Base-by-base conservation (phyloP, 2,113 vertebrate species). In the Platysteira castanea region DNA sequence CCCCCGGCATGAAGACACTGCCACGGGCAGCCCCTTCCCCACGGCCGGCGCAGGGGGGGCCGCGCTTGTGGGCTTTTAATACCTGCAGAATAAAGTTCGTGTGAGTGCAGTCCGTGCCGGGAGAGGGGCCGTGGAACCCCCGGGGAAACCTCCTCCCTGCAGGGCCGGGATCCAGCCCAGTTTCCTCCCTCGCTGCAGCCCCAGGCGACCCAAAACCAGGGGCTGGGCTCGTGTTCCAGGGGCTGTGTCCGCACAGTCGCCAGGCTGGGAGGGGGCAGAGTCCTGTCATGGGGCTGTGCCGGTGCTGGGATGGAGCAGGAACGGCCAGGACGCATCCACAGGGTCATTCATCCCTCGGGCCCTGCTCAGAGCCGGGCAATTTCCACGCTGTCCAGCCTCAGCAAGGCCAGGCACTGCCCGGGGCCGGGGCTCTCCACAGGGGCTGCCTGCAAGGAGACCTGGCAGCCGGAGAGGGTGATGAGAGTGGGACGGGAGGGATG, bases 21-120 rank as follows among this genome's bases (percentile, higher is more conserved):
- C 70, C 79, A 54, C 0, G 9, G 59, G 33, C 76, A 83, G 91
- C 73, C 84, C 77, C 89, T 24, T 94, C 73, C 77, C 81, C 90
- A 70, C 1, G 3, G 88, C 70, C 5, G 0, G 89, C 0, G 5
- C 53, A 46, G 0, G 13, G 30, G 3, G 78, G 76, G 59, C 15
- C 0, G 2, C 0, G 0, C 69, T 96, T 73, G 84, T 90, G 96
- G 85, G 84, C 95, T 98, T 95, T 96, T 92, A 97, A 96, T 93
- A 96, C 90, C 97, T 93, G 96, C 97, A 90, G 70, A 98, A 98
- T 98, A 98, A 98, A 98, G 95, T 97, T 97, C n/a, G 83, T 97
- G 97, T 97, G 97, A 96, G 97, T 96, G 98, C 97, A 95, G 69
- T 16, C 70, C 44, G 57, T 24, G 87, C 63, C 71, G 85, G 85